Conservation (phyloP, 2,113 vertebrate species). For the Rhipidura dahli region DNA sequence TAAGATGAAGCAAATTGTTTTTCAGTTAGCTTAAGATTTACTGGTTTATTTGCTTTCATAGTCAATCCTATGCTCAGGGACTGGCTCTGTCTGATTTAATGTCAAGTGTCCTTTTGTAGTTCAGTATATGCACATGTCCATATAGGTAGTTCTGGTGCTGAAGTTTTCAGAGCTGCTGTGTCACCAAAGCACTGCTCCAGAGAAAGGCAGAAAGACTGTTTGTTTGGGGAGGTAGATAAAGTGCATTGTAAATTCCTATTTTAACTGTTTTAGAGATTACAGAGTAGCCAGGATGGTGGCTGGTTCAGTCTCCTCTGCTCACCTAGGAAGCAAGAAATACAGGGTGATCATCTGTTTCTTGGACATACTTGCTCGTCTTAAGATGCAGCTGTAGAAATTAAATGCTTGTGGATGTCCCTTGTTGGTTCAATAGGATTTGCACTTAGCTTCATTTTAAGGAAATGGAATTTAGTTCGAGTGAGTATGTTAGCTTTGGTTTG, state of each 20-base stretch:
- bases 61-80: background rate
- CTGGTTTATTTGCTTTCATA: background rate
- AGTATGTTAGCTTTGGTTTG: background rate
- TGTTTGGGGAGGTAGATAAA: background rate
- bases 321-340: background rate
- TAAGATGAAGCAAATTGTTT: background rate
- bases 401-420: background rate
- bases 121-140: rapidly evolving
- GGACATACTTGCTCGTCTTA: rapidly evolving
- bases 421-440: rapidly evolving
- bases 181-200: background rate
- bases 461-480: background rate
- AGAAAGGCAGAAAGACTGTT: background rate
- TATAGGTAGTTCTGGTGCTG: background rate
- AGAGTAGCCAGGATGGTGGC: background rate
- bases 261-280: slow-evolving; percentile 31
- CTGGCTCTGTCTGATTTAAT: background rate
- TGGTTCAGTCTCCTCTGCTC: background rate
- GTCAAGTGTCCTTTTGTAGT: background rate
- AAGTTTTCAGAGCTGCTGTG: background rate
- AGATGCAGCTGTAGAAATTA: background rate
- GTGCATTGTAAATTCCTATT: slow-evolving; percentile 29
- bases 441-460: background rate
- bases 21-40: background rate
- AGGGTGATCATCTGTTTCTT: background rate